Conservation (phyloP, 1,140 invertebrate genomes). For the Penaeus indicus region DNA sequence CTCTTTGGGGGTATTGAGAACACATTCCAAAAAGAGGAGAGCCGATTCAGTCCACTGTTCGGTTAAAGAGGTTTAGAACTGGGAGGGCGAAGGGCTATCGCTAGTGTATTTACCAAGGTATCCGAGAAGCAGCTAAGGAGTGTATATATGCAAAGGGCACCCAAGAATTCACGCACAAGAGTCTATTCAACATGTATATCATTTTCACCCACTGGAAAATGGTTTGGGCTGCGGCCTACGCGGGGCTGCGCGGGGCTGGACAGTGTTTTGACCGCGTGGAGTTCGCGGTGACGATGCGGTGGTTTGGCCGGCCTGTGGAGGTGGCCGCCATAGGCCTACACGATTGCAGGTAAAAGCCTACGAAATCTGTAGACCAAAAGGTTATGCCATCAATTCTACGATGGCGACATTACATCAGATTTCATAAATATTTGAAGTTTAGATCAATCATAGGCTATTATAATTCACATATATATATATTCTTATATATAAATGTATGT, state of each 20-base stretch:
- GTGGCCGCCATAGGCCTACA: constrained; percentile 7
- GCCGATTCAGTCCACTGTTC: background rate
- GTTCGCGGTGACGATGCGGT: constrained; percentile 20
- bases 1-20: background rate
- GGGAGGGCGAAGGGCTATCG: background rate
- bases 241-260: constrained; percentile 43
- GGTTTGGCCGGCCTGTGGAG: constrained; percentile 33
- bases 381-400: constrained; percentile 30
- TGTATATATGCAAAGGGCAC: constrained; percentile 3
- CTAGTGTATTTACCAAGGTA: constrained; percentile 34
- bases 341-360: constrained; percentile 32
- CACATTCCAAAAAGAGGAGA: too few species aligned
- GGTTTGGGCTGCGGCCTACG: constrained; percentile 44
- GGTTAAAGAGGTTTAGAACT: background rate
- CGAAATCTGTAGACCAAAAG: constrained; percentile 42
- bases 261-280: constrained; percentile 43
- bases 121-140: constrained; percentile 10
- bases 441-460: constrained; percentile 49
- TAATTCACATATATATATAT: constrained; percentile 48
- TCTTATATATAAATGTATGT: constrained; percentile 25
- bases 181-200: constrained; percentile 51
- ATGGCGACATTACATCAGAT: constrained; percentile 18
- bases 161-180: constrained; percentile 56
- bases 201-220: constrained; percentile 37
- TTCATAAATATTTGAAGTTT: constrained; percentile 48